Evolutionary conservation across 2,113 vertebrate genomes (phyloP).

Genomic region (Lontra canadensis): DNA sequence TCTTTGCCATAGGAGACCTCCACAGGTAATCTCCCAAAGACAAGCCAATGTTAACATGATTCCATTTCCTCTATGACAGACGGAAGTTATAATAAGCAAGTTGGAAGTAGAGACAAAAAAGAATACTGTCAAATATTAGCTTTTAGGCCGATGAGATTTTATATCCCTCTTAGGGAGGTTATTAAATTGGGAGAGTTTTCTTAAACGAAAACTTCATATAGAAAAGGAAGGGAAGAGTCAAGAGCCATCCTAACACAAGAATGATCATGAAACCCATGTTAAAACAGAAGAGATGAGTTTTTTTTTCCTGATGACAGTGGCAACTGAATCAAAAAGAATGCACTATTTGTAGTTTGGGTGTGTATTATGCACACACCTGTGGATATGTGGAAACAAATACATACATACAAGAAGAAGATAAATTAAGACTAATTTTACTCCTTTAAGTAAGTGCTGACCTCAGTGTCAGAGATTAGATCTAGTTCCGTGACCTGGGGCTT

Average conservation of each 20-base stretch:
- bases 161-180: not conserved
- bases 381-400: not conserved
- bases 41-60: not conserved
- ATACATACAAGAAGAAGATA: not conserved
- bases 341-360: not conserved
- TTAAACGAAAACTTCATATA: not conserved
- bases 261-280: not conserved
- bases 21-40: not conserved
- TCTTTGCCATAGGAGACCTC: not conserved
- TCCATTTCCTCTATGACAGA: not conserved
- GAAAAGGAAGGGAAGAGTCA: not conserved
- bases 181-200: not conserved
- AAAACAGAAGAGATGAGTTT: not conserved
- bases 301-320: not conserved
- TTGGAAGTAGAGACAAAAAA: not conserved
- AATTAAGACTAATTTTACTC: not conserved
- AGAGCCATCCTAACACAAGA: not conserved
- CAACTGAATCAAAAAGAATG: not conserved
- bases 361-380: not conserved
- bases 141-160: not conserved
- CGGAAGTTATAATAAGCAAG: not conserved
- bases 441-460: not conserved
- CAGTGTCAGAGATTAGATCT: not conserved
- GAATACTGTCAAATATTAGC: not conserved
- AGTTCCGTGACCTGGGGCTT: not conserved